A percentile compares a stretch with the other conserved stretches of the same genome.
These are phyloP conservation scores for Spilogale gracilis DNA, from an alignment of 2,113 vertebrate genomes.

Conservation along the genomic window DNA sequence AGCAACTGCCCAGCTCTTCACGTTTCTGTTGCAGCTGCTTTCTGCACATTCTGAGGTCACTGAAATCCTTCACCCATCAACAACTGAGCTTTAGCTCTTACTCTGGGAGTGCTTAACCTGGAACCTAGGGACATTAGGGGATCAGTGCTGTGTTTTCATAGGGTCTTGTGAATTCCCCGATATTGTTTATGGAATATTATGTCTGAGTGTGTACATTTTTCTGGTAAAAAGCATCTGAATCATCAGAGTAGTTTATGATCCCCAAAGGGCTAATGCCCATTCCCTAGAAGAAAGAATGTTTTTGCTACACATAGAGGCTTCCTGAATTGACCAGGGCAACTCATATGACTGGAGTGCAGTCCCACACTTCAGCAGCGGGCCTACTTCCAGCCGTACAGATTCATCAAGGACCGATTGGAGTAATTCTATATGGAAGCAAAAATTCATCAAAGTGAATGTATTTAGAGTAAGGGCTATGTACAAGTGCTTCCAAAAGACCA, in stretches of 20 bases:
- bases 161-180: background rate
- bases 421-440: conserved; percentile 20
- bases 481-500: background rate
- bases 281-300: background rate
- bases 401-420: background rate
- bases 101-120: background rate
- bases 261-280: background rate
- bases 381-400: background rate
- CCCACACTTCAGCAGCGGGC: background rate
- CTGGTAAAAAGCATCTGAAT: conserved; percentile 13
- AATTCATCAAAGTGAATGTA: background rate
- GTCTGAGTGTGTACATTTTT: background rate
- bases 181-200: background rate
- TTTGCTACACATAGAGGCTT: background rate
- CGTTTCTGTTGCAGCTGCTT: conserved; percentile 19
- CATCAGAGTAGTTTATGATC: background rate
- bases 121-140: background rate
- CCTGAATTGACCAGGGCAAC: background rate
- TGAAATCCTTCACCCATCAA: conserved; percentile 34
- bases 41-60: background rate
- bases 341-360: background rate
- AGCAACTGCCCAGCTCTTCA: conserved; percentile 7
- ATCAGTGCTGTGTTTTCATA: background rate
- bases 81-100: conserved; percentile 44
- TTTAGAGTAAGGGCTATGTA: conserved; percentile 19